These are phyloP conservation scores for Morelia viridis DNA, from an alignment of 2,797 vertebrate genomes.

Conservation along the genomic window DNA sequence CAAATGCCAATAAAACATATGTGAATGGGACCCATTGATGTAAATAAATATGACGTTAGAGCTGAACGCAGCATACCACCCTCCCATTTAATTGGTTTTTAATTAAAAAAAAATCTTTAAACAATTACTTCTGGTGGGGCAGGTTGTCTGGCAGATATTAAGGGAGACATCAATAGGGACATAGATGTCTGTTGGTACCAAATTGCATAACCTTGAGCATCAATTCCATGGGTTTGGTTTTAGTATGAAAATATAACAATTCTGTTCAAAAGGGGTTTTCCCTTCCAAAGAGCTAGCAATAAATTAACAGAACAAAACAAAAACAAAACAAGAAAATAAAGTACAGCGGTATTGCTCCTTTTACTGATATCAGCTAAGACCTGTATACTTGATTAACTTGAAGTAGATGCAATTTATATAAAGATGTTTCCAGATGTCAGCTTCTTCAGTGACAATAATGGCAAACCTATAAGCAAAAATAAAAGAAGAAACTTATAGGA, in stretches of 20 bases:
- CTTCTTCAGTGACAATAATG: background rate
- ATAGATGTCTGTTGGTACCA: background rate
- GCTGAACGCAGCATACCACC: background rate
- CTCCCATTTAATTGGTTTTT: background rate
- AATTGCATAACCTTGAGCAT: background rate
- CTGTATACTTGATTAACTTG: background rate
- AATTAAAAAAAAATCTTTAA: background rate
- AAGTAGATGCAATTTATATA: background rate
- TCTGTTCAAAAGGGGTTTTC: background rate
- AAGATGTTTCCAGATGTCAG: background rate
- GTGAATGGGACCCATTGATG: background rate
- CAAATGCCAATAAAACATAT: background rate
- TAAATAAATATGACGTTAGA: background rate
- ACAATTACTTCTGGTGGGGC: no score
- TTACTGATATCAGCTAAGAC: background rate
- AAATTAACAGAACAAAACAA: background rate
- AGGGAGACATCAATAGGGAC: background rate
- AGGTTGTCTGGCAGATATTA: background rate
- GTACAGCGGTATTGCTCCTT: background rate
- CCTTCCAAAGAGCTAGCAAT: background rate
- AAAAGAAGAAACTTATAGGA: background rate
- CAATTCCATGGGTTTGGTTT: background rate
- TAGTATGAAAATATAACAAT: rapidly evolving
- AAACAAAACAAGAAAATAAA: background rate
- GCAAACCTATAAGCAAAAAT: background rate